Conservation (phyloP, 2,888 invertebrate genomes). For the Archaeoteleia sp. region DNA sequence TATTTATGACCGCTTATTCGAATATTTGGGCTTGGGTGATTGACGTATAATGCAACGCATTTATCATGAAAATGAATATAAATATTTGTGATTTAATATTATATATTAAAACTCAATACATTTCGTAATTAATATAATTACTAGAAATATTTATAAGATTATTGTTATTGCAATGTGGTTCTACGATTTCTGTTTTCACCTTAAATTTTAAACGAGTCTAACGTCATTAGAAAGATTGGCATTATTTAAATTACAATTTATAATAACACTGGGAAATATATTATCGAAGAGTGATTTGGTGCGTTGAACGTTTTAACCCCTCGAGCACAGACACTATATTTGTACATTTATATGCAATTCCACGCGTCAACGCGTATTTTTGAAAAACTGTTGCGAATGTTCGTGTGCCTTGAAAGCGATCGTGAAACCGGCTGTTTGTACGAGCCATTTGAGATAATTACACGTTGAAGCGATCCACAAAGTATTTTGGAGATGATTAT, state of each 20-base stretch:
- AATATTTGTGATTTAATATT: too few species aligned
- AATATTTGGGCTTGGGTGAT: not conserved
- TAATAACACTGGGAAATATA: conserved; percentile 29
- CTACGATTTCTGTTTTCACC: too few species aligned
- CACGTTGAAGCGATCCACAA: conserved; percentile 35
- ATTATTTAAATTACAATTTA: too few species aligned
- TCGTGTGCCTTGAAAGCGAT: not conserved
- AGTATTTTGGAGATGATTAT: conserved; percentile 30
- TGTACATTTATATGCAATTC: conserved; percentile 12
- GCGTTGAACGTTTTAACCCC: conserved; percentile 1
- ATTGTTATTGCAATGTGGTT: too few species aligned
- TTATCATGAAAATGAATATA: too few species aligned
- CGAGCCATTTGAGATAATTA: conserved; percentile 32
- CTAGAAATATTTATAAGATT: too few species aligned
- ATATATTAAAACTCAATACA: too few species aligned
- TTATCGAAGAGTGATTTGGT: conserved; percentile 7
- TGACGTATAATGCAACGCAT: too few species aligned
- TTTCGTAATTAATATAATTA: too few species aligned
- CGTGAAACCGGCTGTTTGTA: conserved; percentile 11
- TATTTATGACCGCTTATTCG: conserved; percentile 1
- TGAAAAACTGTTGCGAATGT: conserved; percentile 17
- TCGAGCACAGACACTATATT: not conserved
- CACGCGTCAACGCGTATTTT: conserved; percentile 32
- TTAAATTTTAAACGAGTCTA: too few species aligned
- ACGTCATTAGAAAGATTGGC: too few species aligned